These are phyloP conservation scores for Leucoraja ocellata DNA, from an alignment of 2,797 vertebrate genomes.

Conservation along the genomic window DNA sequence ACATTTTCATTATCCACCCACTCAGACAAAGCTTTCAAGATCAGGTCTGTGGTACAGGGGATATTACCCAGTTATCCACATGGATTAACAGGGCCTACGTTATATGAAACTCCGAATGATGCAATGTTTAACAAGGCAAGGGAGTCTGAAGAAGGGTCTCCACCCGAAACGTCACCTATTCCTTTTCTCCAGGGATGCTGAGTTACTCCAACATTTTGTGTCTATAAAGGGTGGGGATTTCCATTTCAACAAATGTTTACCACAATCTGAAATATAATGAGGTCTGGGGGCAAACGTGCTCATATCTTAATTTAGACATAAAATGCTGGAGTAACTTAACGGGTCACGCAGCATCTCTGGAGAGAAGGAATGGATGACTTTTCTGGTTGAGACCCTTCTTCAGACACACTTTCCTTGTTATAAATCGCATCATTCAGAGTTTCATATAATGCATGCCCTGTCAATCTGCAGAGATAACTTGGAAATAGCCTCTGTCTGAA, in stretches of 20 bases:
- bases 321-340: no score
- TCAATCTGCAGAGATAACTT: neutral
- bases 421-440: neutral
- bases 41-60: neutral
- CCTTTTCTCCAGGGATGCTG: no score
- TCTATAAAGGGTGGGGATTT: neutral
- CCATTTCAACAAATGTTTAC: neutral
- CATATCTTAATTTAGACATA: neutral
- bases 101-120: neutral
- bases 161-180: no score
- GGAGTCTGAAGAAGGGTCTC: no score
- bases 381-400: no score
- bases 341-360: no score
- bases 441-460: neutral
- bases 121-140: neutral
- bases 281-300: neutral
- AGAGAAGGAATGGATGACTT: no score
- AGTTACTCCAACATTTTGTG: no score
- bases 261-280: neutral
- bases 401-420: no score
- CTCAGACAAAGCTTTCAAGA: neutral
- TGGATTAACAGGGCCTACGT: neutral
- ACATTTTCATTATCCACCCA: conserved; percentile 35
- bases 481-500: no score
- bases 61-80: neutral